Evolutionary conservation across 2,113 vertebrate species (phyloP), one percentile per base, ranked within the genome.

Genomic region (Pseudonaja textilis): DNA sequence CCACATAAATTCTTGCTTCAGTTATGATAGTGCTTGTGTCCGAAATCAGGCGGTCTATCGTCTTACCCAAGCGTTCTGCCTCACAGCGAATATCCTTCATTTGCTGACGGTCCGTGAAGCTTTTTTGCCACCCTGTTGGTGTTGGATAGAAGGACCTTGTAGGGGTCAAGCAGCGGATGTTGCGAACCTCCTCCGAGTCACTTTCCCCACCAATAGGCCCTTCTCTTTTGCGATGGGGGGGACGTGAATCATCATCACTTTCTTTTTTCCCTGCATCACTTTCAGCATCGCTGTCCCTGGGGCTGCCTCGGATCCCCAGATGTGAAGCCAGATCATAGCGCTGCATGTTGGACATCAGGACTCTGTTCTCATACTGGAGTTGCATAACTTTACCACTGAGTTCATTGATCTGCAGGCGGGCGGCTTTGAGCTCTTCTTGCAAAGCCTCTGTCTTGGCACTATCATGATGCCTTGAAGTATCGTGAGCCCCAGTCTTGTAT

Each of bases 301-400:
- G 99, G 95, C 99, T 99, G 96, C 97, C 97, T 2, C 99, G 98
- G 96, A 99, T 99, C 18, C 99, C 99, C n/a, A 99, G 97, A 64
- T 99, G 99, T 39, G 99, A 99, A 34, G 99, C 99, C 97, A 99
- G 95, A 97, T 99, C 99, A 1, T 99, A 99, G 96, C 99, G 99
- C 96, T 99, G 99, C 99, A 99, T 99, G 97, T 99, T 99, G 96
- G 99, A 99, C 97, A 99, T 98, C 26, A 99, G 96, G 93, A 99
- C 99, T 3, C 99, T 98, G 97, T 99, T 99, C 97, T 99, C 99
- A 3, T 99, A 99, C 97, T 99, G 99, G 55, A 99, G 98, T 96
- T 99, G 99, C 99, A 99, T 99, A 90, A 99, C 99, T 97, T 99
- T 99, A 92, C 99, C 99, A 1, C 99, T 99, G 96, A 99, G 97